A percentile compares a stretch with the other conserved stretches of the same genome.
These are phyloP conservation scores for Montipora capitata DNA, from an alignment of 92 coral and sea anemone genomes.

Conservation along the genomic window DNA sequence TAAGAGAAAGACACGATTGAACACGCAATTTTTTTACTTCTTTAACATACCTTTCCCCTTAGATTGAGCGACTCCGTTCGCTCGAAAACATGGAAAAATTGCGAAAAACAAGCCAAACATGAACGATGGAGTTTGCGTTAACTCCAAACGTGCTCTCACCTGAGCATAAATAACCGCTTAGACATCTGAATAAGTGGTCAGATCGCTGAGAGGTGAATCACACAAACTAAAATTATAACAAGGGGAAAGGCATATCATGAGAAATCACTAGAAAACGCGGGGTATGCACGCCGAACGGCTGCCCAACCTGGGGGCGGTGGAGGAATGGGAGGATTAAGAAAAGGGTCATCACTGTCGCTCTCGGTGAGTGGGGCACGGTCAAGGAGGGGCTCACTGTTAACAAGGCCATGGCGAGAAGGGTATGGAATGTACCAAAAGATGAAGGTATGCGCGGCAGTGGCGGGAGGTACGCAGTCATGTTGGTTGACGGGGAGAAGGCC, in stretches of 20 bases:
- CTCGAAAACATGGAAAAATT: not conserved
- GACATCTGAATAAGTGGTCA: not conserved
- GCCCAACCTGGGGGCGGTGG: not conserved
- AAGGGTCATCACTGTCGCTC: not conserved
- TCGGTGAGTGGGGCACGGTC: not conserved
- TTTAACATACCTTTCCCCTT: not conserved
- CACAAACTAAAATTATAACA: not conserved
- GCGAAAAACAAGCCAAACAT: not conserved
- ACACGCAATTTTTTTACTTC: too few relatives aligned
- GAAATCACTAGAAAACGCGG: not conserved
- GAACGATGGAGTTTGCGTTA: not conserved
- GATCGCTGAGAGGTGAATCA: not conserved
- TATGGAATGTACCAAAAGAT: not conserved
- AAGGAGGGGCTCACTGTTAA: not conserved
- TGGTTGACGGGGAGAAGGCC: too few relatives aligned
- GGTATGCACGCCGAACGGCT: not conserved
- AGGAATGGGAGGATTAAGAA: not conserved
- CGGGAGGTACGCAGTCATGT: too few relatives aligned
- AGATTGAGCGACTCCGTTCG: not conserved
- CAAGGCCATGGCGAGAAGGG: not conserved
- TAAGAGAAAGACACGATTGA: too few relatives aligned
- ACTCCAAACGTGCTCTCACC: not conserved
- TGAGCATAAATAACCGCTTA: not conserved
- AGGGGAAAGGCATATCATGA: not conserved
- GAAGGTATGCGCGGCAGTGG: not conserved